A percentile compares a stretch with the other conserved stretches of the same genome.
These are phyloP conservation scores for Caenorhabditis sp. DNA, from an alignment of 2,888 invertebrate species.

Conservation along the genomic window DNA sequence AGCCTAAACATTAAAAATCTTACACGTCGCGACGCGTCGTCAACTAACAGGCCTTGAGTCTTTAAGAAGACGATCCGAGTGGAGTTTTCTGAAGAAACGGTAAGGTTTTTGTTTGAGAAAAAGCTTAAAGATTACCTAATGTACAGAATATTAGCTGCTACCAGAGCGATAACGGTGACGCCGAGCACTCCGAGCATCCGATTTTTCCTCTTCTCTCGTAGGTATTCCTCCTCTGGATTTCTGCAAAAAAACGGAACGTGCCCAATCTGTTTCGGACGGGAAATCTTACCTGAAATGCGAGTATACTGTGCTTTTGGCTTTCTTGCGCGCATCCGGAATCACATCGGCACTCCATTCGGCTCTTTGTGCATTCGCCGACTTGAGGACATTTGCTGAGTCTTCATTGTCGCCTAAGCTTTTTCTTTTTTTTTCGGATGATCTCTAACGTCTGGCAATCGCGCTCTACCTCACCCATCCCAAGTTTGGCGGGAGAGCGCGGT, in stretches of 20 bases:
- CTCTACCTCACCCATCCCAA: no score
- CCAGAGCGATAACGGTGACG: conserved; percentile 15
- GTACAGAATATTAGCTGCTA: conserved; percentile 43
- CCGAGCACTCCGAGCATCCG: conserved; percentile 27
- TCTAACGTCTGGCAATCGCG: no score
- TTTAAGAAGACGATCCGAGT: conserved; percentile 18
- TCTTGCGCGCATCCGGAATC: conserved; percentile 36
- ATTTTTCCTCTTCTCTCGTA: conserved; percentile 47
- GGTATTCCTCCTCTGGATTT: conserved; percentile 59
- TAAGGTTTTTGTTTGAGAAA: background rate
- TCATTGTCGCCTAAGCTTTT: conserved; percentile 26
- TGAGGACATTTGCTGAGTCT: conserved; percentile 43
- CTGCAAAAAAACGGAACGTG: conserved; percentile 16
- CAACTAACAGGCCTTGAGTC: conserved; percentile 14
- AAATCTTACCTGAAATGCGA: conserved; percentile 54
- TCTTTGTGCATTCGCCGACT: conserved; percentile 43
- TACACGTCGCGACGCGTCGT: background rate
- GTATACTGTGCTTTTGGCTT: conserved; percentile 9
- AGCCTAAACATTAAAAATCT: background rate
- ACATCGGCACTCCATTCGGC: conserved; percentile 53
- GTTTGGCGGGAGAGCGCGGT: background rate
- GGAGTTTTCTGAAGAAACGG: conserved; percentile 38
- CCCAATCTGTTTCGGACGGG: background rate
- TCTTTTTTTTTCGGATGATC: background rate
- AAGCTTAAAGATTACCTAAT: conserved; percentile 13